Percentiles rank a stretch among this genome's conserved stretches.
Evolutionary conservation across 92 coral and sea anemone genomes (phyloP).

Genomic region (Epizoanthus fatuus): DNA sequence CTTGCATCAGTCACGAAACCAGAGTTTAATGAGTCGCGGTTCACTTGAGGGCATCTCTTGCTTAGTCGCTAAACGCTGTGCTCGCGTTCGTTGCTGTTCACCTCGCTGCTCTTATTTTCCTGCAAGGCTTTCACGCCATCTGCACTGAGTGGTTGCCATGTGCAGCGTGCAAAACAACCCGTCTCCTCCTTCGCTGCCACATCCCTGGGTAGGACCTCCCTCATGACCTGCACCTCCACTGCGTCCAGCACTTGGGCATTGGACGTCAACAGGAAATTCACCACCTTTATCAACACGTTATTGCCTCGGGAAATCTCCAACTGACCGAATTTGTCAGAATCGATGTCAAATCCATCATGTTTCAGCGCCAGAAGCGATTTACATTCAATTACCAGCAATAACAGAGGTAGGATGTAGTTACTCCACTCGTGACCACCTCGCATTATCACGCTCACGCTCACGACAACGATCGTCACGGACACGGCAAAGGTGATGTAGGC

Average conservation of each 20-base stretch:
- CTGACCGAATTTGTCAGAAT: conserved; percentile 36
- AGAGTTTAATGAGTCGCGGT: no score
- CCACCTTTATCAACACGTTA: conserved; percentile 16
- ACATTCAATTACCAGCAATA: conserved; percentile 35
- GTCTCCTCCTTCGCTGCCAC: conserved; percentile 51
- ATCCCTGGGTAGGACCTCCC: conserved; percentile 9
- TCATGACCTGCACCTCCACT: conserved; percentile 56
- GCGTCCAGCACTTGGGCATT: conserved; percentile 42
- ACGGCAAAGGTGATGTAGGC: conserved; percentile 42
- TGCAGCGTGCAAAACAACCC: background rate
- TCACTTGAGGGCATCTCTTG: no score
- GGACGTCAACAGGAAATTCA: conserved; percentile 36
- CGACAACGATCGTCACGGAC: conserved; percentile 25
- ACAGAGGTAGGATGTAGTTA: conserved; percentile 17
- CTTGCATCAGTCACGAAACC: no score
- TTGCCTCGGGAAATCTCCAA: conserved; percentile 49
- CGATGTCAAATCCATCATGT: conserved; percentile 45
- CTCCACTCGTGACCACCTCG: conserved; percentile 32
- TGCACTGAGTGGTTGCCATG: conserved; percentile 17
- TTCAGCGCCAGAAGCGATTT: conserved; percentile 21
- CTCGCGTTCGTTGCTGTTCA: background rate
- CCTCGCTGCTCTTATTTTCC: background rate
- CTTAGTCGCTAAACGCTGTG: background rate
- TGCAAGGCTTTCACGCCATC: conserved; percentile 16
- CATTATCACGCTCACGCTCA: conserved; percentile 23